Conservation (phyloP, 2,113 vertebrate genomes). For the Aleadryas rufinucha region DNA sequence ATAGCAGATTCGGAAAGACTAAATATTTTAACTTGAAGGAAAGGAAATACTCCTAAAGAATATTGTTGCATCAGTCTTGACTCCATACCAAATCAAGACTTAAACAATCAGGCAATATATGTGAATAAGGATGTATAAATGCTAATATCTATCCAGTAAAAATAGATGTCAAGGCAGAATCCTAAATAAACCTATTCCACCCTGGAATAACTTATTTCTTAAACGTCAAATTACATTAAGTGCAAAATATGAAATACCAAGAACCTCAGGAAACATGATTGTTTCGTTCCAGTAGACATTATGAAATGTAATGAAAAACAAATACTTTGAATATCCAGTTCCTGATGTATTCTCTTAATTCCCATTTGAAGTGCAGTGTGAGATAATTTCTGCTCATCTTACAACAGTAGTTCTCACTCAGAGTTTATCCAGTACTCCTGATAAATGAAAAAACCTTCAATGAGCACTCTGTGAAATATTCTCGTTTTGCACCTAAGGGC, state of each 20-base stretch:
- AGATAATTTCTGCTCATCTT: neutral
- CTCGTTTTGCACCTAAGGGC: neutral
- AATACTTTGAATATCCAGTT: neutral
- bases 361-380: neutral
- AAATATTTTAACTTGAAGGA: neutral
- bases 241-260: neutral
- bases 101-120: neutral
- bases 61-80: neutral
- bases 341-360: neutral
- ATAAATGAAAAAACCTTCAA: neutral
- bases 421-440: neutral
- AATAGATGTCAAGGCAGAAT: neutral
- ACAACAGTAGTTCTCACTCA: neutral
- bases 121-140: neutral
- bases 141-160: neutral
- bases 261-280: neutral
- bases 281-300: neutral
- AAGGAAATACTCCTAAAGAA: neutral
- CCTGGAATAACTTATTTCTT: neutral
- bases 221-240: neutral
- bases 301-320: neutral
- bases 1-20: neutral
- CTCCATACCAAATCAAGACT: neutral
- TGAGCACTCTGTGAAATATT: neutral
- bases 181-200: neutral